Percentiles rank a stretch among this genome's conserved stretches.
These are phyloP conservation scores for Ctenopoma multispine DNA, from an alignment of 2,797 vertebrate species.

Conservation along the genomic window DNA sequence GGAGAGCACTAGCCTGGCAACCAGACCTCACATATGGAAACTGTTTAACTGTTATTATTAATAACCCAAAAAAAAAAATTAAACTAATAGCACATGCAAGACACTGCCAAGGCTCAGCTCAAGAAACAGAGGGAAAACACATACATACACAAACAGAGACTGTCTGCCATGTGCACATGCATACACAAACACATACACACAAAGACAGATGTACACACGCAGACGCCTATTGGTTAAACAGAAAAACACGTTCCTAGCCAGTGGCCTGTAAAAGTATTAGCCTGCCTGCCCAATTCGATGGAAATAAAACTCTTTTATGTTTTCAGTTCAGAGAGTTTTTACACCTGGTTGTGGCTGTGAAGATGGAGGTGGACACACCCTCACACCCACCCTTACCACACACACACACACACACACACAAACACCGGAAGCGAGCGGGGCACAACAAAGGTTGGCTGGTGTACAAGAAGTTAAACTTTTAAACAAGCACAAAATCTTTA, in stretches of 20 bases:
- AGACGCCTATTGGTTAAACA: conserved; percentile 77
- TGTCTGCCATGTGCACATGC: conserved; percentile 69
- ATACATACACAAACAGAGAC: conserved; percentile 77
- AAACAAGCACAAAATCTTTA: conserved; percentile 64
- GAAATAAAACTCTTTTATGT: conserved; percentile 79
- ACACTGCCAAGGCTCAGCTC: conserved; percentile 78
- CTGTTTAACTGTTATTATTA: conserved; percentile 87
- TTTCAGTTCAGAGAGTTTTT: conserved; percentile 77
- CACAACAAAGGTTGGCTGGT: conserved; percentile 60
- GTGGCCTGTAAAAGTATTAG: conserved; percentile 74
- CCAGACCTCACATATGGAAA: conserved; percentile 85
- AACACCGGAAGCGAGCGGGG: conserved; percentile 65
- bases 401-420: conserved; percentile 31
- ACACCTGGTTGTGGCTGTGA: conserved; percentile 81
- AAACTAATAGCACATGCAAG: conserved; percentile 81
- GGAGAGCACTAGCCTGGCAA: conserved; percentile 79
- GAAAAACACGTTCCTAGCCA: conserved; percentile 68
- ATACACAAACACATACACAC: conserved; percentile 45
- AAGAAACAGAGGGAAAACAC: conserved; percentile 78
- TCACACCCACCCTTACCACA: conserved; percentile 63
- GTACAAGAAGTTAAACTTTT: conserved; percentile 54
- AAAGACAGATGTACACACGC: conserved; percentile 56
- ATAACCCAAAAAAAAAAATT: conserved; percentile 75
- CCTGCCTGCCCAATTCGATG: conserved; percentile 61
- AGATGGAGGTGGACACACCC: conserved; percentile 70